Evolutionary conservation across 2,888 invertebrate genomes (phyloP).

Genomic region (Perizoma affinitatum): DNA sequence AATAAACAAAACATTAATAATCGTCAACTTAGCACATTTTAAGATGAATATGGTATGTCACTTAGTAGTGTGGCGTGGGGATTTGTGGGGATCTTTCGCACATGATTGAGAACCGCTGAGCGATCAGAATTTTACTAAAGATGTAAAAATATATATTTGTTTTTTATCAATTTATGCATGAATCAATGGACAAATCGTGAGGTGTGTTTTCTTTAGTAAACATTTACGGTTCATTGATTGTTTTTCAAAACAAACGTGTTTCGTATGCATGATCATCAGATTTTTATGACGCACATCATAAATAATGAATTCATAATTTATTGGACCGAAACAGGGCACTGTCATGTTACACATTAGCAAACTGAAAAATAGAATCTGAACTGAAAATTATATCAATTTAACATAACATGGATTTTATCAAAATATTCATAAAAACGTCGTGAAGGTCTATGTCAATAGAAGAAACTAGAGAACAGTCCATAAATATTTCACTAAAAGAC

Average conservation of each 20-base stretch:
- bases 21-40: neutral
- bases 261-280: neutral
- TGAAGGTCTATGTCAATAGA: too few species aligned
- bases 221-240: too few species aligned
- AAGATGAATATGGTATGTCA: neutral
- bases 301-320: neutral
- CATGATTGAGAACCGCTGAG: conserved; percentile 7
- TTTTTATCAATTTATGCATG: too few species aligned
- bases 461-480: too few species aligned
- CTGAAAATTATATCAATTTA: neutral
- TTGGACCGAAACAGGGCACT: conserved; percentile 13
- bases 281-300: conserved; percentile 4
- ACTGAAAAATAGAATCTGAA: neutral
- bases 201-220: too few species aligned
- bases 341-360: conserved; percentile 48
- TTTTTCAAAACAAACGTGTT: too few species aligned
- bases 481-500: neutral
- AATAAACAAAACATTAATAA: neutral
- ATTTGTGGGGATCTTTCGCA: neutral
- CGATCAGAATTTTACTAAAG: neutral
- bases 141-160: neutral
- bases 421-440: too few species aligned
- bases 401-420: too few species aligned
- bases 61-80: neutral
- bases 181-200: too few species aligned